Percentiles rank a stretch among this genome's conserved stretches.
These are phyloP conservation scores for Danio tinwini DNA, from an alignment of 2,797 vertebrate genomes.

Conservation along the genomic window DNA sequence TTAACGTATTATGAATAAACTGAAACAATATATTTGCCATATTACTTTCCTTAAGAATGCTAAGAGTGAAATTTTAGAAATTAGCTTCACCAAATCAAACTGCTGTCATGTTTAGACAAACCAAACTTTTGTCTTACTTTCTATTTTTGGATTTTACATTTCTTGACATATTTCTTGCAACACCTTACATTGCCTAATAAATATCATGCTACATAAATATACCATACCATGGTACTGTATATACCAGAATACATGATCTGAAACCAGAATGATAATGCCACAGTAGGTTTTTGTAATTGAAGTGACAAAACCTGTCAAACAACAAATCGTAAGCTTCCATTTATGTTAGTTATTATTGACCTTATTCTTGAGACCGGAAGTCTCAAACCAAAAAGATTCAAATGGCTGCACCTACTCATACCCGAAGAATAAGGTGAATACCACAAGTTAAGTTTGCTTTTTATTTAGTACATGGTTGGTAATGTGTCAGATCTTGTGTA, in stretches of 20 bases:
- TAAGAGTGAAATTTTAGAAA: not conserved
- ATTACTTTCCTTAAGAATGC: not conserved
- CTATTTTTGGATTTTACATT: not conserved
- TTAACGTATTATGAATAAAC: not conserved
- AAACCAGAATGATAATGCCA: not conserved
- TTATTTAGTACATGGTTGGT: not conserved
- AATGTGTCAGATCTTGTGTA: not conserved
- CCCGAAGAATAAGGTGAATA: not conserved
- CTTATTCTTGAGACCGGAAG: too few species aligned
- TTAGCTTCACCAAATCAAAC: not conserved
- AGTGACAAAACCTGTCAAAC: conserved; percentile 13
- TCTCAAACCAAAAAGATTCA: too few species aligned
- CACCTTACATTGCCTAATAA: not conserved
- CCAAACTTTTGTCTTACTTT: not conserved
- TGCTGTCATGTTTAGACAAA: not conserved
- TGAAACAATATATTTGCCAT: not conserved
- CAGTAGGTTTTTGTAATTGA: not conserved
- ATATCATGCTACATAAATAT: not conserved
- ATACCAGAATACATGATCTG: not conserved
- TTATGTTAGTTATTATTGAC: not conserved
- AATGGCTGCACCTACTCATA: too few species aligned
- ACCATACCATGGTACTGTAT: not conserved
- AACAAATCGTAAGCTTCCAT: not conserved
- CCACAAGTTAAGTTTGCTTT: not conserved
- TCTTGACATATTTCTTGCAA: not conserved